phyloP scores from a whole-genome alignment of 2,888 invertebrate species.

The Omphaloscelis lunosa region DNA sequence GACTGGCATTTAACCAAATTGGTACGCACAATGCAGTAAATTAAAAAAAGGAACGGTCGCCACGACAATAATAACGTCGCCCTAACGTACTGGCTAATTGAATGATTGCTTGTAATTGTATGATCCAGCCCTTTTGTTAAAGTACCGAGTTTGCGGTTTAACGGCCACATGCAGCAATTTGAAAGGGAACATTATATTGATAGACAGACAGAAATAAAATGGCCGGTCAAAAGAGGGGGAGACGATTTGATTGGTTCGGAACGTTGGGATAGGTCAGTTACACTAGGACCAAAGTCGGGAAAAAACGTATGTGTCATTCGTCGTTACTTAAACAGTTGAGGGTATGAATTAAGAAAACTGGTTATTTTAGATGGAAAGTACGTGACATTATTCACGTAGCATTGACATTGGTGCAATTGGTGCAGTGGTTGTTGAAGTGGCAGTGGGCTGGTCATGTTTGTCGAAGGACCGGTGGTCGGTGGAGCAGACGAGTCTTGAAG shows the following conservation, averaged over 20 bases:
- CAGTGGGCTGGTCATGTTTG: too few species aligned
- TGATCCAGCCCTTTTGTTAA: conserved; percentile 73
- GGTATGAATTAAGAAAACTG: conserved; percentile 19
- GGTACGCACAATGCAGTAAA: conserved; percentile 26
- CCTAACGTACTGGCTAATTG: conserved; percentile 78
- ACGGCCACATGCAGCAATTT: conserved; percentile 71
- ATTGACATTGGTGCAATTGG: conserved; percentile 13
- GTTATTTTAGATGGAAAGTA: conserved; percentile 6
- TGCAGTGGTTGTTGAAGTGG: too few species aligned
- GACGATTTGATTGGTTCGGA: conserved; percentile 34
- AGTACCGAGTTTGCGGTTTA: conserved; percentile 79
- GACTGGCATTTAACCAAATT: conserved; percentile 38
- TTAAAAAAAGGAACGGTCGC: conserved; percentile 50
- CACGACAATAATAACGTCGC: conserved; percentile 68
- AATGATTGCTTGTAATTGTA: conserved; percentile 84
- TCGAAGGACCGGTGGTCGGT: too few species aligned
- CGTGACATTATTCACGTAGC: conserved; percentile 22
- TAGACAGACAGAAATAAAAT: conserved; percentile 48
- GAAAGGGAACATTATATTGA: conserved; percentile 56
- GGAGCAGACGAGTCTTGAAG: too few species aligned
- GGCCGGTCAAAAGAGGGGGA: conserved; percentile 26
- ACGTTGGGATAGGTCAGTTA: conserved; percentile 62
- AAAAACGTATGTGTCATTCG: conserved; percentile 44
- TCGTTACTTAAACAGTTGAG: neutral
- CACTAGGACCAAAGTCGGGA: conserved; percentile 40